A percentile compares a stretch with the other conserved stretches of the same genome.
These are phyloP conservation scores for Enteromius viviparus DNA, from an alignment of 2,797 vertebrate genomes.

Conservation along the genomic window DNA sequence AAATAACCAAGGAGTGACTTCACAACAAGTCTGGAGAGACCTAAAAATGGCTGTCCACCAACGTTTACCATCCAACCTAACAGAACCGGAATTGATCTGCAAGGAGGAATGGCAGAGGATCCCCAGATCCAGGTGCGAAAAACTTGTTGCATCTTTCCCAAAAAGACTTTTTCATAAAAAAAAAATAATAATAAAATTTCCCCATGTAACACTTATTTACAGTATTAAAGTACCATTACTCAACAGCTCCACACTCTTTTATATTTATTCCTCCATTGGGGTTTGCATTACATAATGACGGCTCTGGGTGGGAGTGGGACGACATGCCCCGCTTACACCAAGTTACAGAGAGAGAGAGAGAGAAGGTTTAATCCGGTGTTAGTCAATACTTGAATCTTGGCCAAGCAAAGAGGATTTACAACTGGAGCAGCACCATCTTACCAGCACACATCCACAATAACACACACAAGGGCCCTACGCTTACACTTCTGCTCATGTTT, in stretches of 20 bases:
- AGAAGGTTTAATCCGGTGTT: slow-evolving; percentile 76
- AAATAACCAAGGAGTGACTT: too few species aligned
- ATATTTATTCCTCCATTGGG: background rate
- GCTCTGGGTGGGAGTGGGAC: background rate
- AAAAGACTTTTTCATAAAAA: background rate
- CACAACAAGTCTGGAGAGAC: too few species aligned
- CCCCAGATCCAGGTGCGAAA: too few species aligned
- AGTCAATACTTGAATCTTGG: slow-evolving; percentile 73
- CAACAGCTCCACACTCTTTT: background rate
- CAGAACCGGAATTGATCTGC: too few species aligned
- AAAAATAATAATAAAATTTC: background rate
- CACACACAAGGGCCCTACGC: background rate
- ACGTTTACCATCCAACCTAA: too few species aligned
- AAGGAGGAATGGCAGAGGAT: too few species aligned
- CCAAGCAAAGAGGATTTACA: slow-evolving; percentile 81
- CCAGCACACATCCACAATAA: slow-evolving; percentile 24
- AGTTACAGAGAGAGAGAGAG: background rate
- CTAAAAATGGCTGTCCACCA: too few species aligned
- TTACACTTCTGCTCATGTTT: background rate
- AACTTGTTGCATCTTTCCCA: too few species aligned
- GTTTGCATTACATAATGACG: background rate
- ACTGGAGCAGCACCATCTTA: slow-evolving; percentile 62
- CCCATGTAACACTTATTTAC: background rate
- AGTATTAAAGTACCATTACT: background rate
- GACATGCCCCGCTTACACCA: background rate